Evolutionary conservation across 2,888 invertebrate species (phyloP).

Genomic region (Neria commutata): DNA sequence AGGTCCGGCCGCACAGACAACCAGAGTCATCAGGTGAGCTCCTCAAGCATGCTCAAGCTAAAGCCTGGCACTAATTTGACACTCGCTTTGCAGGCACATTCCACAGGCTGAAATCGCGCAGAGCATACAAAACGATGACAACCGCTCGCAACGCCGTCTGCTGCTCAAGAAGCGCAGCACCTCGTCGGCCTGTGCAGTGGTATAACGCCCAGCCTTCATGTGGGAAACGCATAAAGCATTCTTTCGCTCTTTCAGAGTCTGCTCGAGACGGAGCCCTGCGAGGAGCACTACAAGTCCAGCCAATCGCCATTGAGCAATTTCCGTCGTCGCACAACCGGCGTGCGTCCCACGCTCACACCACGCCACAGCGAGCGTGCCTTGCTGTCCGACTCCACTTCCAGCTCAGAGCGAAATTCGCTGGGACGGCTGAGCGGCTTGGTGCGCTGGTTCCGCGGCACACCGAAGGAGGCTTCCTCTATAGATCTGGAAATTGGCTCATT

Average conservation of each 20-base stretch:
- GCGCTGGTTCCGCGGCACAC: conserved; percentile 70
- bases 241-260: conserved; percentile 68
- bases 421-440: conserved; percentile 75
- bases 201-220: conserved; percentile 44
- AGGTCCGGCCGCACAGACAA: conserved; percentile 78
- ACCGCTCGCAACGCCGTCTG: conserved; percentile 77
- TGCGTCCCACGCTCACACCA: conserved; percentile 73
- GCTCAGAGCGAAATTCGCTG: conserved; percentile 61
- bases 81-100: conserved; percentile 68
- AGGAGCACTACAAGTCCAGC: conserved; percentile 74
- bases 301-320: conserved; percentile 80
- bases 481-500: conserved; percentile 65
- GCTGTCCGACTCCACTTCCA: conserved; percentile 64
- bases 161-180: conserved; percentile 88
- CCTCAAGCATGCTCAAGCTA: conserved; percentile 11
- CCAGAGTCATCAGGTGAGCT: conserved; percentile 79
- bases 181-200: conserved; percentile 84
- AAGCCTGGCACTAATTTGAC: too few species aligned
- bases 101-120: conserved; percentile 70
- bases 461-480: conserved; percentile 64
- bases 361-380: conserved; percentile 83
- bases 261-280: conserved; percentile 77
- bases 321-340: conserved; percentile 67
- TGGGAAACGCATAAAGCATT: conserved; percentile 1
- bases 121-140: conserved; percentile 74